Evolutionary conservation across 2,113 vertebrate genomes (phyloP).

Genomic region (Cyanoliseus patagonus): DNA sequence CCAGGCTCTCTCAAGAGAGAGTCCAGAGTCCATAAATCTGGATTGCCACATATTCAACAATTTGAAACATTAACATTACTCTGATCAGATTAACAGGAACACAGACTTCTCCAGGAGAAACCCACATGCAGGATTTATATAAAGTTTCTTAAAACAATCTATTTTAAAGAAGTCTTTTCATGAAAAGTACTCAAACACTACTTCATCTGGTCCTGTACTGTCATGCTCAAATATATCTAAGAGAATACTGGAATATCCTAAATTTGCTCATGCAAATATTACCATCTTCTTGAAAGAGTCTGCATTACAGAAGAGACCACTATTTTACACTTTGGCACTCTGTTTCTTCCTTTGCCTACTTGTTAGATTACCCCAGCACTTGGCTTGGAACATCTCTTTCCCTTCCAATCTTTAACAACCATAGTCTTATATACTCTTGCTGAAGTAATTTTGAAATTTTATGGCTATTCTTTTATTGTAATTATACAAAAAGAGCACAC

Average conservation of each 20-base stretch:
- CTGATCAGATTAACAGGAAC: not conserved
- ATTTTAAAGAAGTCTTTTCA: not conserved
- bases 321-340: not conserved
- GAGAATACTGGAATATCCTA: not conserved
- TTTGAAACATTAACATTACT: not conserved
- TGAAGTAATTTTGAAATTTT: conserved; percentile 30
- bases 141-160: not conserved
- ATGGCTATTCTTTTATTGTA: not conserved
- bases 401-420: conserved; percentile 16
- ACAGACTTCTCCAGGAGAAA: not conserved
- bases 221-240: not conserved
- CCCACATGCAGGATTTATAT: not conserved
- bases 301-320: not conserved
- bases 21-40: not conserved
- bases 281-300: not conserved
- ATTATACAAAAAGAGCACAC: not conserved
- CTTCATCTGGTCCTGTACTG: not conserved
- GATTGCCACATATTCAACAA: not conserved
- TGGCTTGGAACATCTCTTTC: not conserved
- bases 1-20: not conserved
- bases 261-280: not conserved
- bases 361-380: conserved; percentile 8
- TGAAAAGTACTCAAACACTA: not conserved
- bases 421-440: conserved; percentile 1
- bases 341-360: not conserved